phyloP scores from a whole-genome alignment of 1,140 invertebrate species.

The Pseudoatta argentina region DNA sequence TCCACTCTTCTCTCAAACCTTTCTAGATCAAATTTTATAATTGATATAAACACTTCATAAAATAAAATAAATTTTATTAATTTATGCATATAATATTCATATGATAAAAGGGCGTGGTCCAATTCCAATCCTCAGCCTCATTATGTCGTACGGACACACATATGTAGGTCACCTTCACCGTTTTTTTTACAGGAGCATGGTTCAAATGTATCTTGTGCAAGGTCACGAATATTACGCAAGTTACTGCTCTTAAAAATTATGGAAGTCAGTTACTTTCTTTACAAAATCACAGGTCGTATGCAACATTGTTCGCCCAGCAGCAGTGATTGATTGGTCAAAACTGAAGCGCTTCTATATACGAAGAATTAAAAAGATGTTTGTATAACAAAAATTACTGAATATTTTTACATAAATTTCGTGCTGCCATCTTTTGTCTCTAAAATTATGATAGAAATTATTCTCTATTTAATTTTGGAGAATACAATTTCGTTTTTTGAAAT shows the following conservation, averaged over 20 bases:
- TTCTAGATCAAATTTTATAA: neutral
- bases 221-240: slow-evolving; percentile 41
- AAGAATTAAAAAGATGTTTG: neutral
- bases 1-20: neutral
- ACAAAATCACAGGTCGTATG: neutral
- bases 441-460: neutral
- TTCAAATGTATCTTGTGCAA: slow-evolving; percentile 55
- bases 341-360: neutral
- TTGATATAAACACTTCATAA: neutral
- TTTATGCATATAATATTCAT: slow-evolving; percentile 18
- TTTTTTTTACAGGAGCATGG: slow-evolving; percentile 37
- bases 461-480: neutral
- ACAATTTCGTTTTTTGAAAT: neutral
- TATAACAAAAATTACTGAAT: neutral
- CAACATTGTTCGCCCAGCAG: neutral
- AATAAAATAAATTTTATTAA: neutral
- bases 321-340: neutral
- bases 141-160: slow-evolving; percentile 23
- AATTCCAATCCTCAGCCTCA: slow-evolving; percentile 32
- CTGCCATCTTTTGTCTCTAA: neutral
- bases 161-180: slow-evolving; percentile 58
- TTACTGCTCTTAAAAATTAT: slow-evolving; percentile 38
- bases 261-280: slow-evolving; percentile 32
- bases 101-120: slow-evolving; percentile 25
- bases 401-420: neutral